Evolutionary conservation across 2,113 vertebrate genomes (phyloP), one percentile per base, ranked within the genome.

Genomic region (Jacana jacana): DNA sequence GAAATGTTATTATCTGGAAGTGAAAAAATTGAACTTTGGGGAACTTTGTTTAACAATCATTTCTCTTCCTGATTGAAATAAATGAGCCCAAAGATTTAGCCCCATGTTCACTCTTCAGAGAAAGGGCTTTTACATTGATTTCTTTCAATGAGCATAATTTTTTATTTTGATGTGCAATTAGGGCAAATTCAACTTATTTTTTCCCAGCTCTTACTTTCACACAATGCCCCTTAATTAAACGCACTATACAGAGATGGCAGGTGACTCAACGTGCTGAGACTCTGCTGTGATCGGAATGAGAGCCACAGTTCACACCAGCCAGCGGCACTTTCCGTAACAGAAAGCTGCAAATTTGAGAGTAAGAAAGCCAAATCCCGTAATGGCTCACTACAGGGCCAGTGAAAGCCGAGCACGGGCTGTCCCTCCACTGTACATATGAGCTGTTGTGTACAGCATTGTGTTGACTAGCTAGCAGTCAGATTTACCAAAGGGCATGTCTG

Each of bases 111-210:
- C 70, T 72, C 83, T 91, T 89, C 70, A 85, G 86, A 91, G 83
- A 81, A 94, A 93, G 66, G 92, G 65, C 86, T 95, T 91, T 94
- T 85, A 70, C 93, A 96, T 9, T 93, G 91, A 96, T 94, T 95
- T 96, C 86, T 91, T 94, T 97, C 96, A 96, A 96, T 93, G 90
- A 97, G 77, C 63, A 66, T 95, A 94, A 92, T 96, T 97, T 96
- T 96, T 96, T 97, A 96, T 97, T 96, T 96, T 95, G 92, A 93
- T 96, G 77, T 95, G 93, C 96, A 97, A 96, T 97, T 97, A 97
- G 88, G 77, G 63, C 81, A 97, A 96, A 96, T 94, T 96, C 90
- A 96, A 4, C 64, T 83, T 93, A 35, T 77, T 95, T 97, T 92
- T 91, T 84, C 16, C 66, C 65, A 72, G 70, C 92, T 94, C 66